phyloP scores from a whole-genome alignment of 2,888 invertebrate species.

The Drymonia ruficornis region DNA sequence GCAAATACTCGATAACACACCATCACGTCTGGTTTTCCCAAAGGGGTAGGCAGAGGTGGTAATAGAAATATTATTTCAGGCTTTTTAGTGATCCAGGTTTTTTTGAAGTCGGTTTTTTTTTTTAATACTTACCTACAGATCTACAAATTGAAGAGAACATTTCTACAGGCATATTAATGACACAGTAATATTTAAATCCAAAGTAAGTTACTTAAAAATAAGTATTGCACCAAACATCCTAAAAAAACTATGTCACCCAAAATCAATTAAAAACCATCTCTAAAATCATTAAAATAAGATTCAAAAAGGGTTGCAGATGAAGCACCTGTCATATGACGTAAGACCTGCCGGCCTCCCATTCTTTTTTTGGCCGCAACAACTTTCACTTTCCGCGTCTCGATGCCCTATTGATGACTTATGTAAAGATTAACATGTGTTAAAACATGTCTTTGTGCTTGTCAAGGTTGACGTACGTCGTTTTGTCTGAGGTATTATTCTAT shows the following conservation, averaged over 20 bases:
- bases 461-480: neutral
- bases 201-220: neutral
- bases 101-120: too few species aligned
- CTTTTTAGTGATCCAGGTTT: too few species aligned
- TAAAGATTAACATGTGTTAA: constrained; percentile 8
- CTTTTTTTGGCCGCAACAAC: constrained; percentile 58
- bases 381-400: constrained; percentile 63
- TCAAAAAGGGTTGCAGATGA: neutral
- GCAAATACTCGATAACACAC: too few species aligned
- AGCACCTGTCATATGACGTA: constrained; percentile 45
- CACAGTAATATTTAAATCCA: too few species aligned
- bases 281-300: constrained; percentile 13
- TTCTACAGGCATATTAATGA: too few species aligned
- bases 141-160: too few species aligned
- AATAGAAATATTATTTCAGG: too few species aligned
- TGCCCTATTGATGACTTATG: constrained; percentile 6
- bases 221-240: neutral
- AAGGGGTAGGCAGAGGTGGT: too few species aligned
- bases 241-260: neutral
- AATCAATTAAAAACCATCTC: constrained; percentile 9
- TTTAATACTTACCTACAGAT: too few species aligned
- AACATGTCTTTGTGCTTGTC: neutral
- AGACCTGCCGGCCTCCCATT: constrained; percentile 54
- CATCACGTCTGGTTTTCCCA: too few species aligned
- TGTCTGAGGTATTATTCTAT: neutral